Evolutionary conservation across 2,113 vertebrate genomes (phyloP).

Genomic region (Sinocyclocheilus anophthalmus): DNA sequence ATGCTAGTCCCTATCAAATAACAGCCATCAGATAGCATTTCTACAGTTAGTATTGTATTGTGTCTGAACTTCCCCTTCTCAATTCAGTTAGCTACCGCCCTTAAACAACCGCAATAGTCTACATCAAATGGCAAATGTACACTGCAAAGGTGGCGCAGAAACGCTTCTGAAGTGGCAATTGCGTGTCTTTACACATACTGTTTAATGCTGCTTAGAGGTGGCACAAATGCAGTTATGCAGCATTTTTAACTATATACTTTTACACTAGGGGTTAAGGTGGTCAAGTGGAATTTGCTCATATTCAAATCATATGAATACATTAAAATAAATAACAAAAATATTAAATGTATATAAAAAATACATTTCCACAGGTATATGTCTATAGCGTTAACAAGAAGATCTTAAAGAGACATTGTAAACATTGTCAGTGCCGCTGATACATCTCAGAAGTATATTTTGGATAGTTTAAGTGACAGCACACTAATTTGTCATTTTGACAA

Average conservation of each 20-base stretch:
- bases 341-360: not conserved
- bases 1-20: conserved; percentile 27
- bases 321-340: no score
- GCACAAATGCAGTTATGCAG: not conserved
- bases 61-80: conserved; percentile 14
- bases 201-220: not conserved
- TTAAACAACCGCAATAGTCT: not conserved
- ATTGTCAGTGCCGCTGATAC: not conserved
- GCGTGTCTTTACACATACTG: not conserved
- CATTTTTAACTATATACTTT: not conserved
- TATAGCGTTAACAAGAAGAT: not conserved
- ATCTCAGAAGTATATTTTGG: not conserved
- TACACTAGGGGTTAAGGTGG: not conserved
- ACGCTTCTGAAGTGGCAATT: not conserved
- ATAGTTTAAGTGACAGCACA: no score
- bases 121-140: not conserved
- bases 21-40: conserved; percentile 22
- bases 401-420: not conserved
- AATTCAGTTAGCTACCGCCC: not conserved
- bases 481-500: not conserved
- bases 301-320: not conserved
- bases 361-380: not conserved
- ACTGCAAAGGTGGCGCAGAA: not conserved
- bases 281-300: not conserved
- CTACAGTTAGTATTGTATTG: not conserved